These are phyloP conservation scores for Otolemur crassicaudatus DNA, from an alignment of 2,797 vertebrate genomes.

Conservation along the genomic window DNA sequence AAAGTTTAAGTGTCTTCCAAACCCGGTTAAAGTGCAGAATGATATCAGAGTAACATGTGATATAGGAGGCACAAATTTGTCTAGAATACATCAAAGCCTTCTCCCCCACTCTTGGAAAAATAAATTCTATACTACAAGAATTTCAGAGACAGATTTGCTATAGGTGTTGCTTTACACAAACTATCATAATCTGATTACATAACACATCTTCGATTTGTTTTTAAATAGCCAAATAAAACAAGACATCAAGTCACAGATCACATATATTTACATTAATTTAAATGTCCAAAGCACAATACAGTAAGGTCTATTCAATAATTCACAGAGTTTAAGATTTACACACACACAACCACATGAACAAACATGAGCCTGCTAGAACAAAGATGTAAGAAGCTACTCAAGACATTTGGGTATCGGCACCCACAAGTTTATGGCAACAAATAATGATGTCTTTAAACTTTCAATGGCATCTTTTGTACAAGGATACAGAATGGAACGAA, in stretches of 20 bases:
- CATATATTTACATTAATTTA: slow-evolving; percentile 70
- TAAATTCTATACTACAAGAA: neutral
- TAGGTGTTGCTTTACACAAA: neutral
- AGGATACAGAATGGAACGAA: slow-evolving; percentile 45
- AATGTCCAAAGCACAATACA: slow-evolving; percentile 46
- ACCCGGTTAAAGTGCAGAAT: neutral
- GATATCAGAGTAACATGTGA: neutral
- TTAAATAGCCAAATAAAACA: slow-evolving; percentile 62
- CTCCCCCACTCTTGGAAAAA: neutral
- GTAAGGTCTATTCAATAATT: neutral
- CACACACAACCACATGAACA: slow-evolving; percentile 58
- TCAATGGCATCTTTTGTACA: slow-evolving; percentile 11
- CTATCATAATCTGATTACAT: slow-evolving; percentile 24
- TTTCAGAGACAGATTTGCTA: neutral
- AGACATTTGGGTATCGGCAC: slow-evolving; percentile 54
- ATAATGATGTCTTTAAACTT: slow-evolving; percentile 45
- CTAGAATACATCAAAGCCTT: neutral
- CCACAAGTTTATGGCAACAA: slow-evolving; percentile 50
- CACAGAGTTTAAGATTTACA: slow-evolving; percentile 66
- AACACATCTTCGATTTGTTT: slow-evolving; percentile 54
- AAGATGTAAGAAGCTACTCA: slow-evolving; percentile 47
- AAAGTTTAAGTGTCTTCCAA: neutral
- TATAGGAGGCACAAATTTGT: neutral
- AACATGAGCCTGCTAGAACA: neutral
- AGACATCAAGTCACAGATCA: slow-evolving; percentile 55